Percentiles rank a stretch among this genome's conserved stretches.
Evolutionary conservation across 2,797 vertebrate species (phyloP).

Genomic region (Urophycis tenuis): DNA sequence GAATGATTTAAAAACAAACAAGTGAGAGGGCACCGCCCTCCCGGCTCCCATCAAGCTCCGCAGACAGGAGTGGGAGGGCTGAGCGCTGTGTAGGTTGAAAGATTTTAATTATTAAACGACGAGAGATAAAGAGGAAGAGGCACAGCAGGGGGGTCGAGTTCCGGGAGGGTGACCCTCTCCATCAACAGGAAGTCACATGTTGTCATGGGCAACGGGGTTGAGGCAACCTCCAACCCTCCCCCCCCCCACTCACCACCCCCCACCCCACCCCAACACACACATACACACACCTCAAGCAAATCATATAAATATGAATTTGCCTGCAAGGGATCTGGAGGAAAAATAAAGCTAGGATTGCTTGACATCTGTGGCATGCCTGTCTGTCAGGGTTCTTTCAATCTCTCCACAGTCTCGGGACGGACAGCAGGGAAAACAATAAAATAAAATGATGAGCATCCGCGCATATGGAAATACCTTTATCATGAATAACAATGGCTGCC

Average conservation of each 20-base stretch:
- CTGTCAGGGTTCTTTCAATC: conserved; percentile 43
- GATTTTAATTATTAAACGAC: neutral
- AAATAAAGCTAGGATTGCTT: conserved; percentile 43
- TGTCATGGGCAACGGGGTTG: conserved; percentile 32
- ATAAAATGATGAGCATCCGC: conserved; percentile 28
- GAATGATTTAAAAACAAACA: conserved; percentile 53
- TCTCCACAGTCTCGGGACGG: conserved; percentile 53
- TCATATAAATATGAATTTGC: conserved; percentile 35
- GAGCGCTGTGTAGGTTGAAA: conserved; percentile 18
- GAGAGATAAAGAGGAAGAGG: neutral
- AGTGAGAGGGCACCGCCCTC: conserved; percentile 30
- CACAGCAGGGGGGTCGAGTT: conserved; percentile 18
- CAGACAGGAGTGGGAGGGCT: conserved; percentile 23
- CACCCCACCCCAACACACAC: neutral
- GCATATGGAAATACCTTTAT: neutral
- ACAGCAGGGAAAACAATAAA: conserved; percentile 48
- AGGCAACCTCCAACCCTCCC: conserved; percentile 27
- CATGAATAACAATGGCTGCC: neutral
- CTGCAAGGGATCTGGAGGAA: conserved; percentile 33
- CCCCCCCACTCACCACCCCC: neutral
- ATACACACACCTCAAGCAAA: neutral
- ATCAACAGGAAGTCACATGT: conserved; percentile 49
- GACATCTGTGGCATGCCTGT: conserved; percentile 50
- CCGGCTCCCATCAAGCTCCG: conserved; percentile 38
- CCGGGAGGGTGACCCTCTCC: conserved; percentile 44